These are phyloP conservation scores for Leptosomus discolor DNA, from an alignment of 2,113 vertebrate species.

Conservation along the genomic window DNA sequence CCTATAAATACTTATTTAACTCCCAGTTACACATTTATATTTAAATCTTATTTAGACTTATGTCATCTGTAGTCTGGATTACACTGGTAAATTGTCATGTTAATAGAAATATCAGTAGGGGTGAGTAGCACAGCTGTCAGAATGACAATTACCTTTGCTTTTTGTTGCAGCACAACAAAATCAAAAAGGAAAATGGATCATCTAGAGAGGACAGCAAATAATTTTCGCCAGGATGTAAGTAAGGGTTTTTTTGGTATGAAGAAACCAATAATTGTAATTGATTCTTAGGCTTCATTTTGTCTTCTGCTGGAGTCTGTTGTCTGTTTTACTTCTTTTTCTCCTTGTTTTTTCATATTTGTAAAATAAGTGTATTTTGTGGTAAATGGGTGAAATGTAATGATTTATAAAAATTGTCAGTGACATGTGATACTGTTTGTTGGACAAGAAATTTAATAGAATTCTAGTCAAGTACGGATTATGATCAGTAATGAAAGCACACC, in stretches of 20 bases:
- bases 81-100: background rate
- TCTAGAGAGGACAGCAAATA: slow-evolving; percentile 86
- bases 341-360: background rate
- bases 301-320: background rate
- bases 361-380: background rate
- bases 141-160: slow-evolving; percentile 36
- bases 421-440: background rate
- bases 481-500: background rate
- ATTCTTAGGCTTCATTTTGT: background rate
- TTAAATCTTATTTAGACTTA: background rate
- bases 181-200: slow-evolving; percentile 86
- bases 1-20: background rate
- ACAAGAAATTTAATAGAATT: background rate
- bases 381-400: background rate
- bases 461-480: background rate
- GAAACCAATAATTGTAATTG: background rate
- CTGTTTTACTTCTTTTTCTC: background rate
- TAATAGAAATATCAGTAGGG: slow-evolving; percentile 7
- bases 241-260: background rate
- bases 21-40: background rate
- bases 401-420: background rate
- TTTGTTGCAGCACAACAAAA: slow-evolving; percentile 79
- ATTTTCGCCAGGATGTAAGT: slow-evolving; percentile 86
- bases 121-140: background rate
- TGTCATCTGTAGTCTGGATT: background rate